phyloP scores from a whole-genome alignment of 1,140 invertebrate species.

The Drosophila pectinifera region DNA sequence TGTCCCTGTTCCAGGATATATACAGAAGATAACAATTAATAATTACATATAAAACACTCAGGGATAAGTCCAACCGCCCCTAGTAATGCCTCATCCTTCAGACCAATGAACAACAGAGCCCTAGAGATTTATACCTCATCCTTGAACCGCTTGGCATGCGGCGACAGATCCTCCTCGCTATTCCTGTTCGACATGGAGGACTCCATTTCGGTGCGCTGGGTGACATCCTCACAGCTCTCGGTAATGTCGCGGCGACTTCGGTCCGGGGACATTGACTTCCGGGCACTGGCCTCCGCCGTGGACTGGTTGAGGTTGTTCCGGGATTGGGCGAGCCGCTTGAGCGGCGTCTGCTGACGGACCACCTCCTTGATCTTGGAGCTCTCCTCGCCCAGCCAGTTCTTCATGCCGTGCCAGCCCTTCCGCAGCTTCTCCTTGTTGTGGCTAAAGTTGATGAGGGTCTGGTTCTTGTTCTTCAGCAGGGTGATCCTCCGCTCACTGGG shows the following conservation, averaged over 20 bases:
- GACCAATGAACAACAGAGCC: constrained; percentile 43
- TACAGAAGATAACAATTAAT: neutral
- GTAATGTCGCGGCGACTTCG: constrained; percentile 48
- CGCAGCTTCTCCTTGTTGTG: constrained; percentile 85
- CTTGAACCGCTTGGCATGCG: constrained; percentile 72
- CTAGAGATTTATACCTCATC: constrained; percentile 61
- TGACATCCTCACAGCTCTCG: constrained; percentile 69
- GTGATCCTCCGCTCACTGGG: constrained; percentile 80
- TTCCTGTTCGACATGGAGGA: constrained; percentile 54
- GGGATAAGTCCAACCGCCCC: too few species aligned
- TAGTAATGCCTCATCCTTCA: neutral
- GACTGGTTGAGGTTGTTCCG: constrained; percentile 68
- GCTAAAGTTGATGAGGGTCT: constrained; percentile 74
- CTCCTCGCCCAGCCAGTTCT: constrained; percentile 86
- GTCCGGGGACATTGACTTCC: constrained; percentile 62
- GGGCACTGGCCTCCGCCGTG: constrained; percentile 25
- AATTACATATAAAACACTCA: neutral
- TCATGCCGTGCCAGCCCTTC: constrained; percentile 86
- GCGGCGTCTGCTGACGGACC: constrained; percentile 85
- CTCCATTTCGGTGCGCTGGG: constrained; percentile 61
- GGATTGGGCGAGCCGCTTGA: constrained; percentile 85
- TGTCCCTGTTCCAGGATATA: constrained; percentile 88
- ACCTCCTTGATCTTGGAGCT: constrained; percentile 85
- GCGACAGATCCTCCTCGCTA: constrained; percentile 72
- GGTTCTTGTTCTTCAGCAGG: constrained; percentile 81